Evolutionary conservation across 2,888 invertebrate species (phyloP).

Genomic region (Cheilosia soror): DNA sequence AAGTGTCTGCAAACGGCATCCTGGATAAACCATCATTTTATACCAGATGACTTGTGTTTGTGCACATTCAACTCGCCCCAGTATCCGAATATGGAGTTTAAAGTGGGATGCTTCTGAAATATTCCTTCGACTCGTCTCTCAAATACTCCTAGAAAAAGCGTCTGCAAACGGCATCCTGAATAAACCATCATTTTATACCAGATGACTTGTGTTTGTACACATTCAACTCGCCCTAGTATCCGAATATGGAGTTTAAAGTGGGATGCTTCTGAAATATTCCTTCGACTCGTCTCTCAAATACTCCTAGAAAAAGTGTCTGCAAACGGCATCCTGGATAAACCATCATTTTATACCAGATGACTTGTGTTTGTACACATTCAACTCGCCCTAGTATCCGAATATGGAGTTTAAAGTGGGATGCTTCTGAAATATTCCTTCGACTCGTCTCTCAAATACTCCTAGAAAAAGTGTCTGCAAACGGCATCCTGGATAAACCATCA

Average conservation of each 20-base stretch:
- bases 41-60: conserved; percentile 11
- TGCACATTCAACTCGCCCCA: neutral
- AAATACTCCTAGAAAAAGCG: neutral
- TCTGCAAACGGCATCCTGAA: conserved; percentile 3
- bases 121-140: neutral
- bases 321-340: conserved; percentile 11
- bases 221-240: neutral
- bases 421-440: neutral
- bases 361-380: neutral
- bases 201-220: conserved; percentile 5
- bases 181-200: conserved; percentile 11
- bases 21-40: conserved; percentile 9
- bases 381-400: neutral
- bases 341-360: conserved; percentile 12
- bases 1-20: neutral
- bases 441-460: conserved; percentile 5
- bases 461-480: neutral
- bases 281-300: neutral
- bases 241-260: neutral
- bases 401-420: conserved; percentile 6
- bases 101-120: conserved; percentile 19
- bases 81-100: neutral
- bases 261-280: neutral
- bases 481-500: conserved; percentile 6
- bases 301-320: neutral